Percentiles rank a stretch among this genome's conserved stretches.
These are phyloP conservation scores for Cynocephalus volans DNA, from an alignment of 2,113 vertebrate genomes.

Conservation along the genomic window DNA sequence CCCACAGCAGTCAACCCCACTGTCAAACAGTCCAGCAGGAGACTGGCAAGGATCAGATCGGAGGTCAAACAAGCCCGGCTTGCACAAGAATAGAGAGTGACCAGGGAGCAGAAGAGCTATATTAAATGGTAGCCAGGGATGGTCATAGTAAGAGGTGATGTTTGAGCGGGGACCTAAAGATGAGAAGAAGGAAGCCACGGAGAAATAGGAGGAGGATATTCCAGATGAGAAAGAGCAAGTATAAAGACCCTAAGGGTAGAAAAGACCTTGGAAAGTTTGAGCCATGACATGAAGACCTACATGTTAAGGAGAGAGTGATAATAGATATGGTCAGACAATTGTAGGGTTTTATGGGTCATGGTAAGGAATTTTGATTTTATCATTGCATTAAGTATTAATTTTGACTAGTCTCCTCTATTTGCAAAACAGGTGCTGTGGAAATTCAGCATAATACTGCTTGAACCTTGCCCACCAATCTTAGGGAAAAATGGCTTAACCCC, in stretches of 20 bases:
- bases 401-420: background rate
- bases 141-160: background rate
- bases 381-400: background rate
- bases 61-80: background rate
- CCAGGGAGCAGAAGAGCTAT: background rate
- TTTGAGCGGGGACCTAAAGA: background rate
- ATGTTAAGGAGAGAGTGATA: background rate
- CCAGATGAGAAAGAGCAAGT: background rate
- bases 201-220: background rate
- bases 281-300: background rate
- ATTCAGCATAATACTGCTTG: background rate
- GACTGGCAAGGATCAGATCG: background rate
- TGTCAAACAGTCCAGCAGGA: background rate
- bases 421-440: background rate
- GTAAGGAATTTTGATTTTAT: background rate
- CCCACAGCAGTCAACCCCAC: background rate
- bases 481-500: background rate
- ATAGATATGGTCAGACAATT: background rate
- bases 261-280: background rate
- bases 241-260: background rate
- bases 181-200: background rate
- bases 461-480: background rate
- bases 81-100: background rate
- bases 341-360: background rate
- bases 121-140: background rate